Evolutionary conservation across 2,113 vertebrate species (phyloP), one percentile per base, ranked within the genome.

Genomic region (Syngnathus scovelli): DNA sequence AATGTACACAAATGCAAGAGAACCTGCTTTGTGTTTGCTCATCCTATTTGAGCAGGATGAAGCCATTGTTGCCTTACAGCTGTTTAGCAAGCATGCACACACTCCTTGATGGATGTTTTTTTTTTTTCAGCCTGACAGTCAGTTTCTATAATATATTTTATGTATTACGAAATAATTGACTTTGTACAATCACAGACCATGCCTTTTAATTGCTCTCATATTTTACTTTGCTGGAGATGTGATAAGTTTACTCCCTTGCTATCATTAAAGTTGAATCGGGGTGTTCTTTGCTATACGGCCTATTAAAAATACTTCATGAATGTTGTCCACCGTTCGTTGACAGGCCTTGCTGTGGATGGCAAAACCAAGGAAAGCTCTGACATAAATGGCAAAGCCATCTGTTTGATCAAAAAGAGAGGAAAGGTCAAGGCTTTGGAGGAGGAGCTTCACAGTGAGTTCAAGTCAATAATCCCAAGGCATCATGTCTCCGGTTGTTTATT

Each of bases 341-440:
- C 78, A 98, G 96, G 96, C 74, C 72, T 98, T 72, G 96, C 96
- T n/a, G 92, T 98, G 59, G 96, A 98, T 63, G 93, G 93, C 44
- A 90, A 91, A 13, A 90, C 88, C 66, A 93, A 93, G 8, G 82
- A 89, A 65, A 82, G 85, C 77, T 85, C 83, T 59, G 93, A 93
- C 79, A 78, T 90, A 77, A 90, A 90, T 23, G 64, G 67, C 39
- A 77, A 75, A 69, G 79, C 79, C 58, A 96, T 98, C 84, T 91
- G 88, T 52, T 84, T 98, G 11, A 92, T 95, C 73, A 98, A 98
- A 91, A 96, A 95, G 85, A 94, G 60, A 59, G 96, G 96, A 11
- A 98, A 98, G 83, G 96, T 99, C 39, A 98, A 98, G 84, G 92
- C 92, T 16, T 87, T 98, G 61, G 92, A 97, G 71, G 95, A 98